These are phyloP conservation scores for Drepanosiphum platanoidis DNA, from an alignment of 2,888 invertebrate genomes.

Conservation along the genomic window DNA sequence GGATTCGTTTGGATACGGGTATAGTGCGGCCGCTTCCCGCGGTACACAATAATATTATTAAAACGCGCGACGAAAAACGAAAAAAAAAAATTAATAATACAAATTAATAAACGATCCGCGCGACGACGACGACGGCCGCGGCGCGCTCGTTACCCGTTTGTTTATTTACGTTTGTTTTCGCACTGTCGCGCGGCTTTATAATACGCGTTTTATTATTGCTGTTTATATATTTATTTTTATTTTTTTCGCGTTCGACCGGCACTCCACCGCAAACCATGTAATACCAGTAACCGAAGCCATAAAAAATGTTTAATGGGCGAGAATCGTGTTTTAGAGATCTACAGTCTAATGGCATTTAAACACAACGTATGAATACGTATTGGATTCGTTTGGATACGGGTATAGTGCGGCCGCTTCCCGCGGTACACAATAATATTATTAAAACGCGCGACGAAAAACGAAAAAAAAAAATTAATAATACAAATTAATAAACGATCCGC, in stretches of 20 bases:
- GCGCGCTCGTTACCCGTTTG: conserved; percentile 27
- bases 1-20: background rate
- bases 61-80: conserved; percentile 28
- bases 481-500: conserved; percentile 10
- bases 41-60: no score
- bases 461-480: background rate
- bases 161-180: conserved; percentile 44
- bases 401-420: conserved; percentile 8
- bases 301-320: conserved; percentile 49
- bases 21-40: conserved; percentile 13
- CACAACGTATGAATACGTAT: background rate
- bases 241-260: conserved; percentile 27
- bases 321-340: conserved; percentile 46
- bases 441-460: conserved; percentile 26
- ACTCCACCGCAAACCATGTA: conserved; percentile 24
- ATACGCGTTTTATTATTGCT: no score
- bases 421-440: background rate
- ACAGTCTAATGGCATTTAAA: conserved; percentile 41
- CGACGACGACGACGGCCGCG: no score
- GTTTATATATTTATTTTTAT: no score
- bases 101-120: no score
- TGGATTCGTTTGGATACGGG: background rate
- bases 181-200: no score
- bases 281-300: conserved; percentile 48
- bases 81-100: background rate